A percentile compares a stretch with the other conserved stretches of the same genome.
Evolutionary conservation across 2,113 vertebrate species (phyloP).

Genomic region (Murina feae): DNA sequence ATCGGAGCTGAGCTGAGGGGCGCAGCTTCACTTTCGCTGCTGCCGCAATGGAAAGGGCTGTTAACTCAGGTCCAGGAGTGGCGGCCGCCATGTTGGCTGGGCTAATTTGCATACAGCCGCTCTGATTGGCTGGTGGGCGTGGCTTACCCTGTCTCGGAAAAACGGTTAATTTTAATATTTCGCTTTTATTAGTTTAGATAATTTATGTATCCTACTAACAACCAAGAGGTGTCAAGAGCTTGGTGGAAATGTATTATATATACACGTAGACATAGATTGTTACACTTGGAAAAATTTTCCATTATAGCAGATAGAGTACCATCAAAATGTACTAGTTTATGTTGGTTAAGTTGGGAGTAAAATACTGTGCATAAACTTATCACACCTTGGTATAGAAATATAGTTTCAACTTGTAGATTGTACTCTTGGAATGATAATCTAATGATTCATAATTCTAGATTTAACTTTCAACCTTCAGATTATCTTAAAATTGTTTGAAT

Average conservation of each 20-base stretch:
- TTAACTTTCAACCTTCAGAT: constrained; percentile 16
- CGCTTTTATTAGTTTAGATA: no score
- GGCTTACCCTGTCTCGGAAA: no score
- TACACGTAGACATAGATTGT: not conserved
- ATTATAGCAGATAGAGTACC: not conserved
- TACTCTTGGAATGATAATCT: not conserved
- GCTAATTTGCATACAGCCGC: no score
- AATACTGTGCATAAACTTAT: not conserved
- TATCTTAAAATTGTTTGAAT: constrained; percentile 11
- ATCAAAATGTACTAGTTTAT: not conserved
- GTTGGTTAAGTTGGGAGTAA: not conserved
- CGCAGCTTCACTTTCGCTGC: no score
- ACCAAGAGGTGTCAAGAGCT: not conserved
- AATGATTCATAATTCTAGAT: constrained; percentile 9
- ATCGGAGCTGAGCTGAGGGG: no score
- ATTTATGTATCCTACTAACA: not conserved
- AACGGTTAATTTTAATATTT: no score
- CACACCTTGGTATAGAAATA: not conserved
- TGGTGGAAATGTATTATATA: not conserved
- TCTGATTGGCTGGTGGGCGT: no score
- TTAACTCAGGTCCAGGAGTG: no score
- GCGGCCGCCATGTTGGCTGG: no score
- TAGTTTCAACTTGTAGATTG: not conserved
- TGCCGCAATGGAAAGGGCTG: no score
- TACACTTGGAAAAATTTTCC: not conserved